Base-by-base conservation (phyloP, 2,797 vertebrate genomes). In the Notoglanidium macrostoma region DNA sequence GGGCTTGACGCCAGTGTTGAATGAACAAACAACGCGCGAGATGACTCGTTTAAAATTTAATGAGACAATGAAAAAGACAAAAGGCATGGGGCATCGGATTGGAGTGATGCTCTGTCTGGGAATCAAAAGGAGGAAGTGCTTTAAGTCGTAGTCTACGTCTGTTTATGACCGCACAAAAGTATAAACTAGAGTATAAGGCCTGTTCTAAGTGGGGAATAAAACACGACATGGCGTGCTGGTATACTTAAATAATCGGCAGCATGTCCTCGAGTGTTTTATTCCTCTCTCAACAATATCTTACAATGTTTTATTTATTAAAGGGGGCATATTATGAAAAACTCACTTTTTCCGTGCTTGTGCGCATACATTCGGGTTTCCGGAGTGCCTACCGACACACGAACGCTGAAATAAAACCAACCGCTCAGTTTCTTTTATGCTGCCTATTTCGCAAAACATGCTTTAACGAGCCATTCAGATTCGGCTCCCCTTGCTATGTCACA, bases 31-130 rank as follows among this genome's bases (percentile, higher is more conserved):
- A 61, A 51, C 70, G 23, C 12, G 7, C 6, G 32, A 85, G 59
- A 32, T 23, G 54, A 77, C 10, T 5, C 32, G 40, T 19, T 78
- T 67, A 26, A 65, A 92, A 92, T 85, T 90, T 86, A 72, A 84
- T 80, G 21, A 72, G 74, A 84, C 85, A 89, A 67, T 54, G 57
- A 65, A 68, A 32, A 54, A 83, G 46, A 83, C 65, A 68, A 83
- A 83, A 68, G 63, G 65, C 19, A 35, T 0, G 10, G 6, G 1
- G 81, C 63, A 68, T 54, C 29, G 29, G 49, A 54, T 19, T 26
- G 88, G 51, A 57, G n/a, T 11, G 51, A 44, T 70, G 81, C 72
- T 78, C 51, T 59, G 26, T 68, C 81, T 35, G 63, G 46, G 81
- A 83, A 54, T 51, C n/a, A 23, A 51, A 83, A 80, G 17, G 51